phyloP scores from a whole-genome alignment of 1,140 invertebrate genomes.

The Papilio aristodemus region DNA sequence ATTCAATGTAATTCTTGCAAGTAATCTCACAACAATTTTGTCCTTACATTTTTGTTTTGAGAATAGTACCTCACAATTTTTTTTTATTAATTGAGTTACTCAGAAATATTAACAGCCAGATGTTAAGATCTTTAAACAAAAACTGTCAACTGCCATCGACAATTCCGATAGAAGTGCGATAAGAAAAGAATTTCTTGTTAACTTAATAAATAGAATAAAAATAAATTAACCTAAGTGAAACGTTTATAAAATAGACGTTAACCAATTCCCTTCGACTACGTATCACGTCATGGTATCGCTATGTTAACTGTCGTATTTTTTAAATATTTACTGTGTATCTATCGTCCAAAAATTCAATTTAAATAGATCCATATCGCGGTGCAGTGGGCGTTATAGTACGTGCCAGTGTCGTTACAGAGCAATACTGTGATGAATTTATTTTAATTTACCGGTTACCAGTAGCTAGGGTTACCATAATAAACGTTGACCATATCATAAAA shows the following conservation, averaged over 20 bases:
- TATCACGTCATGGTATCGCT: background rate
- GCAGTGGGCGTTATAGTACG: conserved; percentile 1
- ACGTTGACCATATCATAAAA: too few species aligned
- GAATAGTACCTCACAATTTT: too few species aligned
- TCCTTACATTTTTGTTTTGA: too few species aligned
- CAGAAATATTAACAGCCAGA: too few species aligned
- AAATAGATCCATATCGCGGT: conserved; percentile 3
- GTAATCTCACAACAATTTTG: too few species aligned
- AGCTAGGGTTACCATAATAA: background rate
- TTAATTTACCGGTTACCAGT: conserved; percentile 11
- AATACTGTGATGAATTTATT: conserved; percentile 24
- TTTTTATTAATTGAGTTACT: too few species aligned
- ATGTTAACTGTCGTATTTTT: conserved; percentile 3
- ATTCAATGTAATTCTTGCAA: too few species aligned
- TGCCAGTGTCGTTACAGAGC: background rate
- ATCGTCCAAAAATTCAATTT: background rate
- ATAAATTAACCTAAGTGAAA: conserved; percentile 1
- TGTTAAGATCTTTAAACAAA: too few species aligned
- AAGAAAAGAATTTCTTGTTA: conserved; percentile 37
- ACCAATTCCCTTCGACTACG: background rate
- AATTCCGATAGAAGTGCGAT: background rate
- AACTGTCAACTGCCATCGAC: too few species aligned
- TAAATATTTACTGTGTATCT: background rate
- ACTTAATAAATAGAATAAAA: conserved; percentile 34
- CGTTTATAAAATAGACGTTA: background rate